These are phyloP conservation scores for Bergia sp. DNA, from an alignment of 92 coral and sea anemone species.

Conservation along the genomic window DNA sequence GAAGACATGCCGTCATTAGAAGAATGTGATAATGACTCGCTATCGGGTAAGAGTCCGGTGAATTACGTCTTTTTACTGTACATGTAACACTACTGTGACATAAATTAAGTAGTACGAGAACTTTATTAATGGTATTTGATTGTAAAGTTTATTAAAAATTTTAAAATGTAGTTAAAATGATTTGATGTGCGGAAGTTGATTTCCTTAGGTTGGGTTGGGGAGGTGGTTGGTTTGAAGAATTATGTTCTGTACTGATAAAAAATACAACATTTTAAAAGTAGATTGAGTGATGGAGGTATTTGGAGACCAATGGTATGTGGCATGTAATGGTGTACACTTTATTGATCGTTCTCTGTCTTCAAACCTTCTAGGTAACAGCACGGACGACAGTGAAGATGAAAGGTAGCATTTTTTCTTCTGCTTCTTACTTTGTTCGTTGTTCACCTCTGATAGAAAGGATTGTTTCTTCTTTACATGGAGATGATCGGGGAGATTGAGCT, in stretches of 20 bases:
- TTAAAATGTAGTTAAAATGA: not conserved
- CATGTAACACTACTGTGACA: no score
- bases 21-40: slow-evolving; percentile 14
- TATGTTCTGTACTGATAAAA: not conserved
- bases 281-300: not conserved
- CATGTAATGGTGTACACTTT: not conserved
- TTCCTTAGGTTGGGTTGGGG: no score
- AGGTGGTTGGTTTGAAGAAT: not conserved
- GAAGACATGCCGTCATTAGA: slow-evolving; percentile 26
- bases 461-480: not conserved
- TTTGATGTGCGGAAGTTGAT: no score
- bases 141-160: not conserved
- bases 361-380: not conserved
- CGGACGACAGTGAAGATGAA: slow-evolving; percentile 3
- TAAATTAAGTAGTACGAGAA: no score
- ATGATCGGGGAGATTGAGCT: not conserved
- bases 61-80: not conserved
- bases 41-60: not conserved
- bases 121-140: not conserved
- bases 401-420: not conserved
- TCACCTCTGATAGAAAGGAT: not conserved
- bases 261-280: not conserved
- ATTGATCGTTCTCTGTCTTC: not conserved
- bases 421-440: not conserved
- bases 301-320: not conserved